phyloP scores from a whole-genome alignment of 2,888 invertebrate genomes.

The Tiliacea aurago region DNA sequence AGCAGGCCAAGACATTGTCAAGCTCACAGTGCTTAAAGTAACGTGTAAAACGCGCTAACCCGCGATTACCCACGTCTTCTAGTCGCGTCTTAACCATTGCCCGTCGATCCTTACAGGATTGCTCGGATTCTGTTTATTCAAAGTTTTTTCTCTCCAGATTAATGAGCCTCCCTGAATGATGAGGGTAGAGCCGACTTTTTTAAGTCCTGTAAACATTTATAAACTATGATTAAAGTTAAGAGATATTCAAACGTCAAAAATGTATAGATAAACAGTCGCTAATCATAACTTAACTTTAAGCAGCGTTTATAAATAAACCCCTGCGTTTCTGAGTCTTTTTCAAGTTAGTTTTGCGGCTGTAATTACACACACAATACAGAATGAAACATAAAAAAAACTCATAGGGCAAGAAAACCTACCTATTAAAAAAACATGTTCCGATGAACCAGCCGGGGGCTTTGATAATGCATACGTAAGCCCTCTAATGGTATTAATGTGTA shows the following conservation, averaged over 20 bases:
- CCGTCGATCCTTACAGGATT: slow-evolving; percentile 37
- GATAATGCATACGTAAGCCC: slow-evolving; percentile 22
- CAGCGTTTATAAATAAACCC: too few relatives aligned
- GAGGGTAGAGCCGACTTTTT: too few relatives aligned
- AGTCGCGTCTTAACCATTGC: background rate
- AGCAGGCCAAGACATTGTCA: background rate
- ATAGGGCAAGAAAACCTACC: background rate
- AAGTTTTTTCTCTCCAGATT: slow-evolving; percentile 59
- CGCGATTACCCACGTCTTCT: background rate
- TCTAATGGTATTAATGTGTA: slow-evolving; percentile 49
- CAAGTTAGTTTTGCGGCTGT: background rate
- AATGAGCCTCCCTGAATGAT: slow-evolving; percentile 59
- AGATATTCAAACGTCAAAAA: too few relatives aligned
- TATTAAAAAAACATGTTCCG: slow-evolving; percentile 15
- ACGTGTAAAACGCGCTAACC: background rate
- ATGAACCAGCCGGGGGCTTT: slow-evolving; percentile 24
- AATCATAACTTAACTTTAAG: too few relatives aligned
- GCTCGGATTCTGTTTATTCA: slow-evolving; percentile 57
- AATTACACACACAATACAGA: background rate
- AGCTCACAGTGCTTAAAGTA: background rate
- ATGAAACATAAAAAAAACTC: background rate
- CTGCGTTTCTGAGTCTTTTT: too few relatives aligned
- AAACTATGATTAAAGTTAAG: too few relatives aligned
- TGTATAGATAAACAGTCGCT: too few relatives aligned
- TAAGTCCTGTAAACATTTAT: too few relatives aligned